phyloP scores from a whole-genome alignment of 2,113 vertebrate genomes.

The Kryptolebias marmoratus region DNA sequence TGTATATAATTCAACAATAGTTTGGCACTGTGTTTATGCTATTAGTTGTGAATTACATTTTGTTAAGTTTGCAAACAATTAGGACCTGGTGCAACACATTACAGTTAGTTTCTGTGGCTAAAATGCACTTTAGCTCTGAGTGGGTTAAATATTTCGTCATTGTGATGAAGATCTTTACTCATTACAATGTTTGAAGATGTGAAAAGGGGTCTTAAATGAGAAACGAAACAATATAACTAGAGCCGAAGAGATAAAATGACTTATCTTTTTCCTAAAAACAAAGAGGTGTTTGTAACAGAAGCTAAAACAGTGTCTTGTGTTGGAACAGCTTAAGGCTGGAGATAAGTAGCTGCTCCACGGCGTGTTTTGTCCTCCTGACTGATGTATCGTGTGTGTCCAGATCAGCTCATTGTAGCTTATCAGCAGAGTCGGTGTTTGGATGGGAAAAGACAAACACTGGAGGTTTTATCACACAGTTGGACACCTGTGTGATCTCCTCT shows the following conservation, averaged over 20 bases:
- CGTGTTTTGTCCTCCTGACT: background rate
- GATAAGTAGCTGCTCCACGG: background rate
- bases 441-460: background rate
- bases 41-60: too few relatives aligned
- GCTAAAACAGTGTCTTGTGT: background rate
- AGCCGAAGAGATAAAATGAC: background rate
- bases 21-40: too few relatives aligned
- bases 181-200: too few relatives aligned
- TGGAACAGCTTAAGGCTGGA: background rate
- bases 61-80: too few relatives aligned
- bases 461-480: slow-evolving; percentile 1
- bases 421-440: slow-evolving; percentile 1
- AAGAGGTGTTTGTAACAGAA: background rate
- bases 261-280: background rate
- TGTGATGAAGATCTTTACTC: too few relatives aligned
- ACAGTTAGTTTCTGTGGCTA: too few relatives aligned
- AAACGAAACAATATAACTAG: background rate
- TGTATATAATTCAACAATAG: too few relatives aligned
- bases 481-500: background rate
- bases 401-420: slow-evolving; percentile 2
- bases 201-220: background rate
- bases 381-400: background rate
- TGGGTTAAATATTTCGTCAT: too few relatives aligned
- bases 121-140: too few relatives aligned
- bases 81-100: too few relatives aligned